Conservation (phyloP, 2,113 vertebrate genomes). For the Colistium nudipinnis region DNA sequence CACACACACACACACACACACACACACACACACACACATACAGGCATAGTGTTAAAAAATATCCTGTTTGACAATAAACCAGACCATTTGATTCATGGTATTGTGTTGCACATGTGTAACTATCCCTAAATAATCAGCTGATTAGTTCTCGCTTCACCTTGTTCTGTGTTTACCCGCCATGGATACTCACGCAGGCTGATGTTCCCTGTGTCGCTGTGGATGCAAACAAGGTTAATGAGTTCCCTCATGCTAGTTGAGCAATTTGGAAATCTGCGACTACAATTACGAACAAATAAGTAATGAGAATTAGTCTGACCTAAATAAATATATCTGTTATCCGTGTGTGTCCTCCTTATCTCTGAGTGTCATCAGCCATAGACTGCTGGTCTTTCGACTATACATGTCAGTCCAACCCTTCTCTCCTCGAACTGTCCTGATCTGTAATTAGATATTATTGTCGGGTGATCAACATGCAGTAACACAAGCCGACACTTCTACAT, state of each 20-base stretch:
- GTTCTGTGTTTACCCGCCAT: slow-evolving; percentile 27
- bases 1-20: no score
- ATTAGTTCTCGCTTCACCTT: slow-evolving; percentile 31
- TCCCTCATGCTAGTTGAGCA: slow-evolving; percentile 22
- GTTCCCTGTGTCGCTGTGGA: slow-evolving; percentile 24
- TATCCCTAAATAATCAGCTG: slow-evolving; percentile 30
- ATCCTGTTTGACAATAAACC: neutral
- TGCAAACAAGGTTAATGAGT: slow-evolving; percentile 49
- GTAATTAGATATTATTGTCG: slow-evolving; percentile 70
- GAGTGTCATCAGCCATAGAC: slow-evolving; percentile 37
- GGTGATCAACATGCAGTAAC: slow-evolving; percentile 55
- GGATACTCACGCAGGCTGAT: slow-evolving; percentile 1
- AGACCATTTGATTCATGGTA: neutral
- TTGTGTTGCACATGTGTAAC: neutral
- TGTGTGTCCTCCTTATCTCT: slow-evolving; percentile 28
- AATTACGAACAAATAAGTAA: slow-evolving; percentile 70
- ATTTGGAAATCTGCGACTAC: slow-evolving; percentile 51
- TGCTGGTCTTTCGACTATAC: neutral
- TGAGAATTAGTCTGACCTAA: slow-evolving; percentile 64
- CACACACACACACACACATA: no score
- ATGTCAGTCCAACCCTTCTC: slow-evolving; percentile 9
- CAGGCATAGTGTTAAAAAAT: neutral
- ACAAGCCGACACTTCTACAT: slow-evolving; percentile 56
- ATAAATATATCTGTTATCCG: slow-evolving; percentile 42
- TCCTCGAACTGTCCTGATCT: slow-evolving; percentile 49